Conservation (phyloP, 2,797 vertebrate species). For the Pangasius mekongensis region DNA sequence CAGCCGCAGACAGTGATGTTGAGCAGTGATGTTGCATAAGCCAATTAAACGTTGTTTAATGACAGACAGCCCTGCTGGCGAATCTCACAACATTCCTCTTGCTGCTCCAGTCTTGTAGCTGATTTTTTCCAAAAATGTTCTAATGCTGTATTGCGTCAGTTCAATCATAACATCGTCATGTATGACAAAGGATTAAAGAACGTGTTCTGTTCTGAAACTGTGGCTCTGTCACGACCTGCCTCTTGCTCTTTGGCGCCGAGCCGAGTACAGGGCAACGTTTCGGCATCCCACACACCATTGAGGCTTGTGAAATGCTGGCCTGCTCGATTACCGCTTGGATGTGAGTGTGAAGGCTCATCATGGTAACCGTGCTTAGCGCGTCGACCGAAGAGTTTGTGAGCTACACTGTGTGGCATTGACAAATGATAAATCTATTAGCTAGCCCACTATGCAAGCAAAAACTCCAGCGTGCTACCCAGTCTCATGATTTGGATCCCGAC, state of each 20-base stretch:
- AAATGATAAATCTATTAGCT: neutral
- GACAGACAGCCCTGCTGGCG: neutral
- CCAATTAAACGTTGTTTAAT: neutral
- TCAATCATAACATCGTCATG: constrained; percentile 4
- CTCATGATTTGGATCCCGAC: neutral
- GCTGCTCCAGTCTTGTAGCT: neutral
- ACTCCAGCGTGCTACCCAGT: neutral
- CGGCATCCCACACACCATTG: neutral
- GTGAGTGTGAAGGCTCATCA: constrained; percentile 31
- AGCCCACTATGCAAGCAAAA: neutral
- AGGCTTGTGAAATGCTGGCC: constrained; percentile 5
- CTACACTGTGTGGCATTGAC: neutral
- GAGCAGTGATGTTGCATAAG: neutral
- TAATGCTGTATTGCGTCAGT: constrained; percentile 1
- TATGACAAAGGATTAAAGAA: constrained; percentile 6
- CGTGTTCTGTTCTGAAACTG: constrained; percentile 18
- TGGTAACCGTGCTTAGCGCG: neutral
- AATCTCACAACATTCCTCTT: neutral
- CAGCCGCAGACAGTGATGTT: neutral
- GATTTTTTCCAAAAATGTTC: neutral
- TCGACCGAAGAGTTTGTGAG: neutral
- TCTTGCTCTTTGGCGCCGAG: neutral
- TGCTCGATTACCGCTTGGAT: neutral
- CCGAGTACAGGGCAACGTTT: neutral
- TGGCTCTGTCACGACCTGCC: constrained; percentile 26